Conservation (phyloP, 2,888 invertebrate species). For the Noctua fimbriata region DNA sequence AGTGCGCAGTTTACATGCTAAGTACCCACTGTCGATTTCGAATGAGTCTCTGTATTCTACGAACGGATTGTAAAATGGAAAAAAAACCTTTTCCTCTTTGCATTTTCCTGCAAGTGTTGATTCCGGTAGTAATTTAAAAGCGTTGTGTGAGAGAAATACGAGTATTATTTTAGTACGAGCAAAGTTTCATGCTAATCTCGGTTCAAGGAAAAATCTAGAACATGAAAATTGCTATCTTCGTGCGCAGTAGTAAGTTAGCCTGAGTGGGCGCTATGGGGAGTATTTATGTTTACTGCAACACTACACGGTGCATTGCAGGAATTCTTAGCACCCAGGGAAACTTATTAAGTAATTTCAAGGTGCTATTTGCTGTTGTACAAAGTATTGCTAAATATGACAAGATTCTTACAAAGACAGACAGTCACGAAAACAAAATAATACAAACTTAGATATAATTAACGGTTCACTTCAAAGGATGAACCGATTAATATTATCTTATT, state of each 20-base stretch:
- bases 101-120: constrained; percentile 35
- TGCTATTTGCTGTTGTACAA: background rate
- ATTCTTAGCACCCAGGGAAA: constrained; percentile 2
- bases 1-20: constrained; percentile 50
- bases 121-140: constrained; percentile 25
- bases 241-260: constrained; percentile 42
- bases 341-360: background rate
- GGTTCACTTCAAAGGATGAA: constrained; percentile 1
- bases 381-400: background rate
- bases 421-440: constrained; percentile 6
- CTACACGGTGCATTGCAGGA: constrained; percentile 13
- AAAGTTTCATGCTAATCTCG: constrained; percentile 37
- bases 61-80: constrained; percentile 20
- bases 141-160: constrained; percentile 19
- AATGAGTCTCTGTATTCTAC: constrained; percentile 34
- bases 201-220: constrained; percentile 47
- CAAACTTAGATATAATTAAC: constrained; percentile 7
- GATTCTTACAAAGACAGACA: background rate
- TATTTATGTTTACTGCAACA: constrained; percentile 39
- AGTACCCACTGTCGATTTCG: constrained; percentile 51
- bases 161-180: constrained; percentile 16
- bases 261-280: constrained; percentile 10
- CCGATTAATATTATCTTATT: constrained; percentile 15
- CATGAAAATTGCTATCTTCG: constrained; percentile 46
- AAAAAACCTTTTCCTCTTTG: constrained; percentile 21